Evolutionary conservation across 2,888 invertebrate genomes (phyloP).

Genomic region (Keiferia lycopersicella): DNA sequence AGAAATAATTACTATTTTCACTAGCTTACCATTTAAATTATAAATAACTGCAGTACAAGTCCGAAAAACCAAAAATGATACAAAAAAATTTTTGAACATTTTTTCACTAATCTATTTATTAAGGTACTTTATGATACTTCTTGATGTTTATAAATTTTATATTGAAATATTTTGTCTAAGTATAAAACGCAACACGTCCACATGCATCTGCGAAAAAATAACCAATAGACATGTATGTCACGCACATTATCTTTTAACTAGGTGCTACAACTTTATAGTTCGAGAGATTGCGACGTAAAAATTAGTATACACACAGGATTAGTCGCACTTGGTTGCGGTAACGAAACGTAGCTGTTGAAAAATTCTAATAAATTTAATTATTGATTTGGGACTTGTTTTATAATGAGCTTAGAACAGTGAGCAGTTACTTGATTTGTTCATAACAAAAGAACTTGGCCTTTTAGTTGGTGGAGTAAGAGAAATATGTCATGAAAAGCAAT

Average conservation of each 20-base stretch:
- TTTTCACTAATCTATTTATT: neutral
- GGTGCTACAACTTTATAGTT: neutral
- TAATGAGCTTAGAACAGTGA: too few species aligned
- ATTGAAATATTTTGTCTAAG: neutral
- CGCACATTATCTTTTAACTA: neutral
- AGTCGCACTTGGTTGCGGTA: too few species aligned
- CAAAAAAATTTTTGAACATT: slow-evolving; percentile 1
- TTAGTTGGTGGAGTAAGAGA: too few species aligned
- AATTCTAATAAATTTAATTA: too few species aligned
- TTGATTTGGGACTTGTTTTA: too few species aligned
- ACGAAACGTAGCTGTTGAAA: too few species aligned
- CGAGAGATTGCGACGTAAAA: too few species aligned
- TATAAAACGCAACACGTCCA: neutral
- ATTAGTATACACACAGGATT: too few species aligned
- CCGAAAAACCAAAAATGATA: neutral
- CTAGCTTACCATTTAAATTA: slow-evolving; percentile 40
- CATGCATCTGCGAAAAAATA: neutral
- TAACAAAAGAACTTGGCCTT: too few species aligned
- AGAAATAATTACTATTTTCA: too few species aligned
- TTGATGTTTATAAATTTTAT: neutral
- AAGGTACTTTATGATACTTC: neutral
- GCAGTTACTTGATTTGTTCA: too few species aligned
- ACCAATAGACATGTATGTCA: neutral
- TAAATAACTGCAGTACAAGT: slow-evolving; percentile 37
- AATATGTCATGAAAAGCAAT: too few species aligned